A percentile compares a stretch with the other conserved stretches of the same genome.
Conservation (phyloP, 2,888 invertebrate genomes). For the Polymixis flavicincta region DNA sequence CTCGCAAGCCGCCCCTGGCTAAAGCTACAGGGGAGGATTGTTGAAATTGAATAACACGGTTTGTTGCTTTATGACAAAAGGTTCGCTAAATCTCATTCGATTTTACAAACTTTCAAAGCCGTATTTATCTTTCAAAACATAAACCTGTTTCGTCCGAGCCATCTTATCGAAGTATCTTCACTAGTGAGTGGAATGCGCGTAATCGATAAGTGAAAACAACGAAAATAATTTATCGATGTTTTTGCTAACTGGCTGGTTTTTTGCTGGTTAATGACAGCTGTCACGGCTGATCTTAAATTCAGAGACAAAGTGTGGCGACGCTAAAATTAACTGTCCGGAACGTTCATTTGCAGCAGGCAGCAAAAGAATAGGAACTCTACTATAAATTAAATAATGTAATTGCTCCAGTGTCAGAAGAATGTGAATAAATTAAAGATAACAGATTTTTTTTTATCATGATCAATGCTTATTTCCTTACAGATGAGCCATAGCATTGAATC, state of each 20-base stretch:
- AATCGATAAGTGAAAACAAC: conserved; percentile 61
- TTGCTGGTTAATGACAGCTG: conserved; percentile 56
- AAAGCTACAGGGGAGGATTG: conserved; percentile 72
- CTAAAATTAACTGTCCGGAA: conserved; percentile 39
- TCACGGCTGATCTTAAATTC: conserved; percentile 59
- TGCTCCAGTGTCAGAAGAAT: conserved; percentile 29
- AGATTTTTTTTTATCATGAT: conserved; percentile 4
- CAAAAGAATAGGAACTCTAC: conserved; percentile 42
- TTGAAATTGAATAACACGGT: conserved; percentile 79
- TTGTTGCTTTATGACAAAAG: conserved; percentile 77
- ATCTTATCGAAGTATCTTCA: conserved; percentile 15
- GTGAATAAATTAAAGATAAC: conserved; percentile 15
- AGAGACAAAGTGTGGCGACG: conserved; percentile 16
- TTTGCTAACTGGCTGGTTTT: conserved; percentile 41
- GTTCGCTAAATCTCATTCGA: conserved; percentile 69
- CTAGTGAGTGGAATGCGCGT: conserved; percentile 36
- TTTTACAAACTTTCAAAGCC: conserved; percentile 55
- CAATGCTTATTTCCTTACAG: conserved; percentile 14
- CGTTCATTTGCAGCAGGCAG: conserved; percentile 14
- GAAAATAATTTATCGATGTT: conserved; percentile 44
- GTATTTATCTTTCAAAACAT: conserved; percentile 38
- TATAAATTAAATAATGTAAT: conserved; percentile 37
- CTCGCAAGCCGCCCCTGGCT: conserved; percentile 61
- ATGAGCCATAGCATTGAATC: conserved; percentile 9
- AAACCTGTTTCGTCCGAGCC: not conserved